Evolutionary conservation across 1,140 invertebrate species (phyloP).

Genomic region (Ruditapes philippinarum): DNA sequence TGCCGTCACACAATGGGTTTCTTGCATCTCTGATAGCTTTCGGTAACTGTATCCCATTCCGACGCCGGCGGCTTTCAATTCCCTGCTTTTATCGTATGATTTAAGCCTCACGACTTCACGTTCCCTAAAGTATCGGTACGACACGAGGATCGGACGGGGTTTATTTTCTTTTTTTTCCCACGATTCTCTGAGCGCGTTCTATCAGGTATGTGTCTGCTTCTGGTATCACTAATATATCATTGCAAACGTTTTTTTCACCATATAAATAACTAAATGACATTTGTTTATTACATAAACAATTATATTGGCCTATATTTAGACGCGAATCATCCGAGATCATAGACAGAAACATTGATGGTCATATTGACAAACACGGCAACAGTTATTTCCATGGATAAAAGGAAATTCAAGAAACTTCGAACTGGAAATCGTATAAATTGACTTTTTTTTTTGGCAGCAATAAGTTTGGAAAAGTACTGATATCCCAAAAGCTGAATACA

Average conservation of each 20-base stretch:
- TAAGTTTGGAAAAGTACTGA: no score
- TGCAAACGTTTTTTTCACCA: neutral
- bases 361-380: no score
- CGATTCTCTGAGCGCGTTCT: neutral
- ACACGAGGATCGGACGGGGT: neutral
- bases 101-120: neutral
- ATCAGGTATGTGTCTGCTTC: neutral
- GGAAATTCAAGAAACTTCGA: no score
- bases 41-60: slow-evolving; percentile 3
- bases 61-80: neutral
- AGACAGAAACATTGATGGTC: no score
- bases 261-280: no score
- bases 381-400: no score
- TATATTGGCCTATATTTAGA: no score
- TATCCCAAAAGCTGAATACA: no score
- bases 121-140: neutral
- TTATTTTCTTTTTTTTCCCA: neutral
- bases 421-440: no score
- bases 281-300: no score
- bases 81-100: neutral
- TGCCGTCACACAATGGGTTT: neutral
- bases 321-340: no score
- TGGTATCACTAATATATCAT: neutral
- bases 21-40: neutral
- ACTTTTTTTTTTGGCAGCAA: no score